Conservation (phyloP, 2,113 vertebrate species). For the Oxygymnocypris stewartii region DNA sequence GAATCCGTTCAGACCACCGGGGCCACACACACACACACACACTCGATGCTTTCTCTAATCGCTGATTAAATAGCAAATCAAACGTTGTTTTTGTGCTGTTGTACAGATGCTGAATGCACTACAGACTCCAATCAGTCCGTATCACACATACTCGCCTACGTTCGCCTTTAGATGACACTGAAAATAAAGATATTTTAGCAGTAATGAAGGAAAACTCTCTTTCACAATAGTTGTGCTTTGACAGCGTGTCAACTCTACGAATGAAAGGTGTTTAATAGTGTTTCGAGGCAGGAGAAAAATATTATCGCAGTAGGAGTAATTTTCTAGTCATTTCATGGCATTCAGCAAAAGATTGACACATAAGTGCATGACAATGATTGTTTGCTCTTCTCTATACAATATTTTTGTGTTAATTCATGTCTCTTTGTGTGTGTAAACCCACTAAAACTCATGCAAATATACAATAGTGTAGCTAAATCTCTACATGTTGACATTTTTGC, state of each 20-base stretch:
- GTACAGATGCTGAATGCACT: not conserved
- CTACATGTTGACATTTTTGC: not conserved
- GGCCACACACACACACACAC: not conserved
- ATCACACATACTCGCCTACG: not conserved
- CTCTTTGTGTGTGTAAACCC: not conserved
- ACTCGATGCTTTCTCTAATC: not conserved
- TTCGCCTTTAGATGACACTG: not conserved
- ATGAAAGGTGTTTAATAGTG: constrained; percentile 2
- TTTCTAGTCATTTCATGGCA: not conserved
- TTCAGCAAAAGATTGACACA: not conserved
- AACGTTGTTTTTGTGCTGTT: not conserved
- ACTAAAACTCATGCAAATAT: not conserved
- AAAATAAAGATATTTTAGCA: not conserved
- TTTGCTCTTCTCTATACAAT: not conserved
- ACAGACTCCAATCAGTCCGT: not conserved
- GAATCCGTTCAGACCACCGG: constrained; percentile 14
- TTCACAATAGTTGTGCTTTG: not conserved
- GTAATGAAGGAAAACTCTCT: not conserved
- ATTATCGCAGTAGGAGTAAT: not conserved
- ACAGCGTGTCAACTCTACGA: not conserved
- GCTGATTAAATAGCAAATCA: not conserved
- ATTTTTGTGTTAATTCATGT: not conserved
- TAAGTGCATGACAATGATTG: not conserved
- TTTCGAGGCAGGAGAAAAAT: constrained; percentile 1
- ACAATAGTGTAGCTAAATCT: not conserved